These are phyloP conservation scores for Caenorhabditis virilis DNA, from an alignment of 2,888 invertebrate species.

Conservation along the genomic window DNA sequence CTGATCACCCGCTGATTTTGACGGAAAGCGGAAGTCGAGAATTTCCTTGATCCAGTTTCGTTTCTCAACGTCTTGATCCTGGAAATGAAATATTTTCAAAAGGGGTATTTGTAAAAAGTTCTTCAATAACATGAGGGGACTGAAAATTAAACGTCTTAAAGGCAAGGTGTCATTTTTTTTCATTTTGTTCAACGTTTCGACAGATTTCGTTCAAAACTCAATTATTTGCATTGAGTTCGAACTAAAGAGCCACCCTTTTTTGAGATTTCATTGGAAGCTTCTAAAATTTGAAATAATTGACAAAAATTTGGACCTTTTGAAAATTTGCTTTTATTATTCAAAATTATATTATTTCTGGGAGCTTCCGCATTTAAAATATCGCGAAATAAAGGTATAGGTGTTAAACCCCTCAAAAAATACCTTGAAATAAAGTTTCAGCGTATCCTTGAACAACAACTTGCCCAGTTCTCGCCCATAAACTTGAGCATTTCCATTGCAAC, in stretches of 20 bases:
- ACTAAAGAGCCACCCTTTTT: no score
- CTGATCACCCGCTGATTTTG: slow-evolving; percentile 33
- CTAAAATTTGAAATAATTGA: not conserved
- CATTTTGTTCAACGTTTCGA: not conserved
- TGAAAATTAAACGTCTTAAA: not conserved
- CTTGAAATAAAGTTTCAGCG: slow-evolving; percentile 48
- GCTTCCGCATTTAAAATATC: not conserved
- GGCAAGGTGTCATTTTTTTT: no score
- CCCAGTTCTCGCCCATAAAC: slow-evolving; percentile 46
- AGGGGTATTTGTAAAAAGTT: no score
- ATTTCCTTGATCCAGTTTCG: slow-evolving; percentile 53
- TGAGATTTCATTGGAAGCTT: no score
- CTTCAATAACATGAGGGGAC: no score
- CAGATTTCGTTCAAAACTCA: not conserved
- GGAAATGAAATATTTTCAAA: no score
- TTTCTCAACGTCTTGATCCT: slow-evolving; percentile 51
- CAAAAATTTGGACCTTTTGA: not conserved
- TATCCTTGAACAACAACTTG: slow-evolving; percentile 41
- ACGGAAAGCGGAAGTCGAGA: slow-evolving; percentile 53
- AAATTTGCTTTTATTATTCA: not conserved
- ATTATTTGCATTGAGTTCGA: no score
- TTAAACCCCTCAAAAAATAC: slow-evolving; percentile 9
- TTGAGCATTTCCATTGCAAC: slow-evolving; percentile 39
- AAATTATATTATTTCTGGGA: not conserved
- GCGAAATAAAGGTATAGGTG: not conserved